Evolutionary conservation across 2,113 vertebrate genomes (phyloP).

Genomic region (Regulus satrapa): DNA sequence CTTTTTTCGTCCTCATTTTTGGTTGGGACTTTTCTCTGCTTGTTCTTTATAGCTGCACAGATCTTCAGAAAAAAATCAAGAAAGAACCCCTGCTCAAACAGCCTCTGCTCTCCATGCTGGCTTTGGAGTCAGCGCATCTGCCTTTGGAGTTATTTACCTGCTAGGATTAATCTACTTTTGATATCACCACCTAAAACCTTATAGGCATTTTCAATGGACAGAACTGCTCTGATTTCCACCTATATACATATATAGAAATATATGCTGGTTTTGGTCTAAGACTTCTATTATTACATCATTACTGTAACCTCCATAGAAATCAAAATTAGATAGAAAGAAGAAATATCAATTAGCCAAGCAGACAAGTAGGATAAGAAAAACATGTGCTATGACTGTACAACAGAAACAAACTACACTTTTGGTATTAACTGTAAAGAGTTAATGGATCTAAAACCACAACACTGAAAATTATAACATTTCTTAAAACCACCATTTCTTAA

Average conservation of each 20-base stretch:
- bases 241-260: background rate
- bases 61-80: background rate
- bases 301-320: background rate
- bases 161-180: background rate
- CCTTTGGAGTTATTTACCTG: background rate
- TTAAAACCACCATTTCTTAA: constrained; percentile 34
- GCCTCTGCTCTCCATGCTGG: background rate
- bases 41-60: background rate
- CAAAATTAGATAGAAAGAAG: too few species aligned
- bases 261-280: background rate
- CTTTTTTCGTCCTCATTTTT: background rate
- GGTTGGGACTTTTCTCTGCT: background rate
- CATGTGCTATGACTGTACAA: background rate
- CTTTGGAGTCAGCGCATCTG: background rate
- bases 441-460: background rate
- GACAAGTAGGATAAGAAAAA: background rate
- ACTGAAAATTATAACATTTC: background rate
- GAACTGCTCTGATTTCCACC: background rate
- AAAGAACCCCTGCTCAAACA: background rate
- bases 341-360: background rate
- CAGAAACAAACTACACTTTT: background rate
- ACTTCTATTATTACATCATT: background rate
- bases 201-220: background rate
- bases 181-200: background rate
- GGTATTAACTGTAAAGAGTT: background rate